Evolutionary conservation across 35 echinoderm and acorn worm species (phyloP), one percentile per base, ranked within the genome.

Genomic region (Acanthaster planci): DNA sequence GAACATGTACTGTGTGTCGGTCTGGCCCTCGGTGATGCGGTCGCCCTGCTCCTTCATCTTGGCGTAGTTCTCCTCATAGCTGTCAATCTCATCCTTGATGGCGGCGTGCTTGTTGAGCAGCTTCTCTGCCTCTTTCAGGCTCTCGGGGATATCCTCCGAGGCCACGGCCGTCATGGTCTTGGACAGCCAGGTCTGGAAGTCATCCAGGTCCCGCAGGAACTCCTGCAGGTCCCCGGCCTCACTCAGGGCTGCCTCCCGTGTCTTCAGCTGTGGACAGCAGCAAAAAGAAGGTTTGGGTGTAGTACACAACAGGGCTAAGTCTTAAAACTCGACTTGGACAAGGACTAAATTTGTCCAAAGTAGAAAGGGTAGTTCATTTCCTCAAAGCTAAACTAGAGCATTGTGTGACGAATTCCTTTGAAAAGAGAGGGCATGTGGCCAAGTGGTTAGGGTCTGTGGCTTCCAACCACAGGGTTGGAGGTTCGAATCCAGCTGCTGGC

Each of bases 1-100:
- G 96, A 99, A 99, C 85, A 99, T 90, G 67, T 99, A 99, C 68
- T 99, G 96, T 81, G 96, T 93, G 82, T 99, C 96, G 38, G 96
- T 99, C 78, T 99, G 96, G 40, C 92, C 96, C 59, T 93, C 96
- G 32, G 88, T 91, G 85, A 99, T 93, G 59, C 89, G 88, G 26
- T 99, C 88, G 37, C 96, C 96, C 15, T 86, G 90, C 60, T 99
- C 96, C 82, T 93, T 99, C 92, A 99, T 88, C 92, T 91, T 91
- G 80, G 92, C 96, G 60, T 99, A 99, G 77, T 99, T 93, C 77
- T 93, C 96, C 54, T 99, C 96, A 59, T 99, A 99, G 16, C 96
- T 92, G 38, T 99, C 96, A 58, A 99, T 94, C 77, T 99, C 96
- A 38, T 99, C 96, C 77, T 99, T 99, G 88, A 99, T 94, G 53